Evolutionary conservation across 2,797 vertebrate genomes (phyloP), one percentile per base, ranked within the genome.

Genomic region (Ara ararauna): DNA sequence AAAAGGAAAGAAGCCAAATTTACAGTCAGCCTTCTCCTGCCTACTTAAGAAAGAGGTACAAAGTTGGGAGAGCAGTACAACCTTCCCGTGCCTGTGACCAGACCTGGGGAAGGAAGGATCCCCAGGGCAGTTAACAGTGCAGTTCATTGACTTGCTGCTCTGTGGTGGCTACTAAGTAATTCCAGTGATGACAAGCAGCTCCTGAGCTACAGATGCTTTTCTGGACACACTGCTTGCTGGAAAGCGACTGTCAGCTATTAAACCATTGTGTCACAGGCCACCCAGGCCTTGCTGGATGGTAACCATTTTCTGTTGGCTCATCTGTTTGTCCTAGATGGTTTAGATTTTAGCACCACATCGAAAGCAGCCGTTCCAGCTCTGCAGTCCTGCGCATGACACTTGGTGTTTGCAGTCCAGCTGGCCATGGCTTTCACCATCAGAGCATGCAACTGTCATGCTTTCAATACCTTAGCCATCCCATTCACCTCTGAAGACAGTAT

Each of bases 1-100:
- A 81, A 38, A 86, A 47, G 10, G 15, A 94, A 89, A 85, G 38
- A 70, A 88, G 47, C 14, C 62, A 93, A 94, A 83, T 58, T 68
- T 72, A 73, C 44, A 54, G 19, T 73, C 62, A 75, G 54, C n/a
- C 17, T 76, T 80, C 72, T 89, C 68, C 67, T 73, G 38, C 11
- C 22, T 80, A 5, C 38, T 67, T 61, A 40, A 78, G 80, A 61
- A 45, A 77, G 65, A 64, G 12, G 56, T 44, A 54, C 30, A 56
- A 93, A 66, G 32, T 2, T 74, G 26, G 38, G 53, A 68, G 13
- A 96, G 36, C 30, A 48, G 29, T 42, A 50, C 42, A 73, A 62
- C 26, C 34, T 80, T 56, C 29, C 30, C 0, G 0, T 51, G 75
- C 62, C 66, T 38, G 16, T 42, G 82, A 60, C n/a, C 40, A 79